A percentile compares a stretch with the other conserved stretches of the same genome.
phyloP scores from a whole-genome alignment of 2,888 invertebrate genomes.

The Seladonia tumulorum region DNA sequence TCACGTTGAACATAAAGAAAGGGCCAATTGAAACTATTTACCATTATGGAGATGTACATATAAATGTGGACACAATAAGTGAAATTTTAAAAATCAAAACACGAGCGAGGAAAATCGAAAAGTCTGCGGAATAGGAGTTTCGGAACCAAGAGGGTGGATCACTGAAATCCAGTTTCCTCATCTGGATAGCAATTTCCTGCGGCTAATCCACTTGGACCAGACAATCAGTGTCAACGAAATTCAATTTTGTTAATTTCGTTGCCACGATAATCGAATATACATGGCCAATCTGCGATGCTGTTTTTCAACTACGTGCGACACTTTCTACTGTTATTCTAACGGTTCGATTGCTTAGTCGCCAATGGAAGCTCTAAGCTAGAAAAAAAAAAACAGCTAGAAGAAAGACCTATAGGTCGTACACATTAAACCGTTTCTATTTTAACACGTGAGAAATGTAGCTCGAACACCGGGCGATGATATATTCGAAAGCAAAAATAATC shows the following conservation, averaged over 20 bases:
- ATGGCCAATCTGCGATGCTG: not conserved
- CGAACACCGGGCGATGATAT: not conserved
- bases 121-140: constrained; percentile 2
- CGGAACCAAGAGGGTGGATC: constrained; percentile 44
- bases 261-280: not conserved
- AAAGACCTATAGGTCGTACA: not conserved
- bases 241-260: constrained; percentile 39
- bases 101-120: not conserved
- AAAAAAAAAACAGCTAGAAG: not conserved
- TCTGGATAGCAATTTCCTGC: constrained; percentile 57
- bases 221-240: constrained; percentile 41
- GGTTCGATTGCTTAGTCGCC: not conserved
- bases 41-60: not conserved
- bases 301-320: too few species aligned
- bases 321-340: not conserved
- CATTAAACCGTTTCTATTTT: not conserved
- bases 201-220: constrained; percentile 6
- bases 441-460: not conserved
- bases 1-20: too few species aligned
- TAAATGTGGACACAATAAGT: not conserved
- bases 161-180: constrained; percentile 63
- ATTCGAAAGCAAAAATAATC: not conserved
- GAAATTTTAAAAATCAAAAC: too few species aligned
- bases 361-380: not conserved
- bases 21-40: too few species aligned